phyloP scores from a whole-genome alignment of 2,797 vertebrate genomes.

The Esox masquinongy region DNA sequence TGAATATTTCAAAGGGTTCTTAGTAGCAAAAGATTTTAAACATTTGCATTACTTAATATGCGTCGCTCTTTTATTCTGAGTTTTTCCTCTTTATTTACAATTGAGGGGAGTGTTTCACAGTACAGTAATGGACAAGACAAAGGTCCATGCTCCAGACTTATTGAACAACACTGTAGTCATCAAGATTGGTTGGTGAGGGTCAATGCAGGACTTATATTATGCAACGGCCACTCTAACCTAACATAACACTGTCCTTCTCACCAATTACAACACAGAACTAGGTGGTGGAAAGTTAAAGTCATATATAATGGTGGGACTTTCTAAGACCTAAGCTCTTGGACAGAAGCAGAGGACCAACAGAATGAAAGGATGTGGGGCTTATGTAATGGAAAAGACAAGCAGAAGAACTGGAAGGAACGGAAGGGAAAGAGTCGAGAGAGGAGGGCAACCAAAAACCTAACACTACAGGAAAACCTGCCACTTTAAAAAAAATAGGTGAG shows the following conservation, averaged over 20 bases:
- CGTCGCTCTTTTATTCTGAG: too few species aligned
- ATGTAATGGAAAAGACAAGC: conserved; percentile 72
- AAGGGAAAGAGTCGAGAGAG: conserved; percentile 50
- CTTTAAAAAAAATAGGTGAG: conserved; percentile 58
- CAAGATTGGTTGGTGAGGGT: neutral
- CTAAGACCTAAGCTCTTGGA: conserved; percentile 65
- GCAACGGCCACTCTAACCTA: conserved; percentile 5
- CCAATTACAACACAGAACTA: conserved; percentile 51
- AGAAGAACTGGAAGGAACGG: conserved; percentile 51
- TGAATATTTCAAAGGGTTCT: too few species aligned
- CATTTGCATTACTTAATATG: too few species aligned
- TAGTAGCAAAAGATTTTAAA: too few species aligned
- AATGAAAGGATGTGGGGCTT: conserved; percentile 55
- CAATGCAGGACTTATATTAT: neutral
- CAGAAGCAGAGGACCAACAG: conserved; percentile 63
- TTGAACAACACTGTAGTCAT: neutral
- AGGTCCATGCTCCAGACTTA: neutral
- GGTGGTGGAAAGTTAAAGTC: conserved; percentile 67
- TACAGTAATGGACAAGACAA: neutral
- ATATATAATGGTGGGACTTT: conserved; percentile 68
- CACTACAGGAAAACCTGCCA: conserved; percentile 58
- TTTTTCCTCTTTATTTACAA: too few species aligned
- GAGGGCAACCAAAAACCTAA: conserved; percentile 47
- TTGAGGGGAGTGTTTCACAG: too few species aligned
- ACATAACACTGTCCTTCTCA: neutral